Base-by-base conservation (phyloP, 2,113 vertebrate genomes). In the Elephantulus edwardii region DNA sequence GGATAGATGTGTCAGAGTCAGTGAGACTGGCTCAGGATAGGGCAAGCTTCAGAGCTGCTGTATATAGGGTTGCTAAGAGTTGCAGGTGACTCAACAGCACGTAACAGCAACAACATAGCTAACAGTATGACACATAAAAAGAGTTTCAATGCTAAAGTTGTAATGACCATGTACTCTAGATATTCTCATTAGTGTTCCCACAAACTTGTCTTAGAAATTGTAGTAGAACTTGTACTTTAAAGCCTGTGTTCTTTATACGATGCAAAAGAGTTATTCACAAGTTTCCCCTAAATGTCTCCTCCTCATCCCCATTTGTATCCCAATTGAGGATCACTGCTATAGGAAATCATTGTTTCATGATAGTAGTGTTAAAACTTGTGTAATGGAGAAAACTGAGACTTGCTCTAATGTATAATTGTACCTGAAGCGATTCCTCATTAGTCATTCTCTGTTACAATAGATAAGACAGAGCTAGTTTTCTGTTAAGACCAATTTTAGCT, bases 341-440 rank as follows among this genome's bases (percentile, higher is more conserved):
- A 79, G 76, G 42, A 78, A 74, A 71, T 30, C 56, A 42, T 13
- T 80, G n/a, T 94, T 90, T 68, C 26, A 54, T 19, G 22, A 24
- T 78, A 9, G 42, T 20, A 83, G 20, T 77, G 30, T 84, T 74
- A 16, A 42, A 70, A 1, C 12, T 54, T 62, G 13, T 70, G 70
- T 64, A 82, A 77, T n/a, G n/a, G 48, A 92, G 66, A 83, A 91
- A 87, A 84, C n/a, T 71, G 86, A 83, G 71, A 56, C 48, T 40
- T 72, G 33, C 75, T 56, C 0, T 93, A 81, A 89, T 90, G 68
- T 46, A 50, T n/a, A 83, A 4, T 44, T 35, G 8, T 68, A 33
- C 72, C 58, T 71, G 16, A 48, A 70, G 62, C 52, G 44, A 70
- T 64, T 86, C 11, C 66, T 89, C 60, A 50, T 93, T 52, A 87